phyloP scores from a whole-genome alignment of 2,113 vertebrate species.

The Phycodurus eques region DNA sequence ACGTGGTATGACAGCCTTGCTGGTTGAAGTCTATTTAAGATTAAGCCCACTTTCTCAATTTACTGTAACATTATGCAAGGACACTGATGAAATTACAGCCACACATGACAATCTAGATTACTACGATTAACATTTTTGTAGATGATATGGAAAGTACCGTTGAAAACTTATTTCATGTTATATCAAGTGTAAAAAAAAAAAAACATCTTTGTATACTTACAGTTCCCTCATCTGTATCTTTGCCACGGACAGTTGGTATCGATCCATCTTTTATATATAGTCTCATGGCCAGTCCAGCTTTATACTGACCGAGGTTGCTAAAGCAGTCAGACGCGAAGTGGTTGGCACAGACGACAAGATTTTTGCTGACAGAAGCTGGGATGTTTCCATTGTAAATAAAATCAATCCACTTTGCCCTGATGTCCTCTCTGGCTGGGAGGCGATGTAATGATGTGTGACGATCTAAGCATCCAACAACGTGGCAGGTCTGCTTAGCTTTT shows the following conservation, averaged over 20 bases:
- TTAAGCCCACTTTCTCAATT: too few species aligned
- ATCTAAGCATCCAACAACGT: not conserved
- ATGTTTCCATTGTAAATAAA: not conserved
- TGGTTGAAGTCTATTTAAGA: too few species aligned
- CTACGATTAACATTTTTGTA: too few species aligned
- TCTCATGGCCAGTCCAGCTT: not conserved
- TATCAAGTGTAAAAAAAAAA: not conserved
- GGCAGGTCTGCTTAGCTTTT: not conserved
- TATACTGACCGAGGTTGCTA: not conserved
- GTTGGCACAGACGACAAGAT: not conserved
- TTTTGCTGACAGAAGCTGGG: not conserved
- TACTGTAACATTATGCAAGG: too few species aligned
- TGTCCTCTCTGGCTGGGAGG: not conserved
- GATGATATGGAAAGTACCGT: too few species aligned
- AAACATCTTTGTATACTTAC: not conserved
- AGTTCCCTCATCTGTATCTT: not conserved
- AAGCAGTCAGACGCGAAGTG: not conserved
- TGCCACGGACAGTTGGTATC: not conserved
- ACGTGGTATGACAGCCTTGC: too few species aligned
- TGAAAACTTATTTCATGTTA: too few species aligned
- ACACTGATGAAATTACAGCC: too few species aligned
- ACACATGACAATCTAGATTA: too few species aligned
- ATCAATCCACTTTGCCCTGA: not conserved
- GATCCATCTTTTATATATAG: not conserved
- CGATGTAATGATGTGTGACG: not conserved